phyloP scores from a whole-genome alignment of 2,888 invertebrate genomes.

The Tachina lurida region DNA sequence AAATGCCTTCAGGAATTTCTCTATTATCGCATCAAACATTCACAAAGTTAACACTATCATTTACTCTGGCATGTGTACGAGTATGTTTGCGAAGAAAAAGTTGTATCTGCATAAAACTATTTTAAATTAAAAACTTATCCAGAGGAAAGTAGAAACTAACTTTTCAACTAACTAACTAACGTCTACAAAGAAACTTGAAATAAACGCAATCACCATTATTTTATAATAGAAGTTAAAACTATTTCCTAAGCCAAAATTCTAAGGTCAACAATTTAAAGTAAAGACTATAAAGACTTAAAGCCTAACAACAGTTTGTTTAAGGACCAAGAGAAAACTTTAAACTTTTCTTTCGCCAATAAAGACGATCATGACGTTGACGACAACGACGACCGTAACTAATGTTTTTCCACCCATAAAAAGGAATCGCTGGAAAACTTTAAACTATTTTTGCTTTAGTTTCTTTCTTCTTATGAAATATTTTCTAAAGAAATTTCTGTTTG shows the following conservation, averaged over 20 bases:
- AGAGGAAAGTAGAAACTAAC: slow-evolving; percentile 34
- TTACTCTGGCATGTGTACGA: not conserved
- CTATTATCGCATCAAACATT: slow-evolving; percentile 37
- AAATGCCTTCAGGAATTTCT: slow-evolving; percentile 39
- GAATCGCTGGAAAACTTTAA: not conserved
- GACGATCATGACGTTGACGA: not conserved
- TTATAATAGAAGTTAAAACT: slow-evolving; percentile 50
- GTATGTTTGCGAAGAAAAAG: slow-evolving; percentile 1
- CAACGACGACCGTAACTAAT: slow-evolving; percentile 29
- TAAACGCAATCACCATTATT: not conserved
- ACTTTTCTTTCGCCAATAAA: slow-evolving; percentile 31
- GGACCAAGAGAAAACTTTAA: slow-evolving; percentile 1
- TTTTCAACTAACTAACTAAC: slow-evolving; percentile 38
- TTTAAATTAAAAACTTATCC: slow-evolving; percentile 66
- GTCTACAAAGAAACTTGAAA: slow-evolving; percentile 15
- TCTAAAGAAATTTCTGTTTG: slow-evolving; percentile 33
- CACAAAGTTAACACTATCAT: slow-evolving; percentile 42
- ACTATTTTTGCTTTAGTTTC: not conserved
- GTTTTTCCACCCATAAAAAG: not conserved
- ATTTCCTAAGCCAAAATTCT: slow-evolving; percentile 67
- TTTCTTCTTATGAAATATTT: slow-evolving; percentile 12
- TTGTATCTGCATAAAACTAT: slow-evolving; percentile 70
- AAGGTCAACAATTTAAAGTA: slow-evolving; percentile 68
- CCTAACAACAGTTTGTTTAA: slow-evolving; percentile 49
- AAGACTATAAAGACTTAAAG: slow-evolving; percentile 56